phyloP scores from a whole-genome alignment of 2,888 invertebrate species.

The Meiosimyza platycephala region DNA sequence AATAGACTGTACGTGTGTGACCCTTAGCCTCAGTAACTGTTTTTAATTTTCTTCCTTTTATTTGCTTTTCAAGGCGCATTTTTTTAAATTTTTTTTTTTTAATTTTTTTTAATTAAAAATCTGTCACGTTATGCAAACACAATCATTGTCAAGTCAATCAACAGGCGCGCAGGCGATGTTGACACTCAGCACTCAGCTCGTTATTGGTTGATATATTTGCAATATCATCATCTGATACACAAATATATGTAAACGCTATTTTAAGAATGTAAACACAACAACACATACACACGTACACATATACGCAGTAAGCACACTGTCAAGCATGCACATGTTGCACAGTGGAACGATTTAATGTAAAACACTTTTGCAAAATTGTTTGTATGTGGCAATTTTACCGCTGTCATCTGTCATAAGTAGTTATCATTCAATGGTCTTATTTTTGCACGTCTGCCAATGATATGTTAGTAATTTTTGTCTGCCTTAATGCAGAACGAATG shows the following conservation, averaged over 20 bases:
- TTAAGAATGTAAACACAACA: constrained; percentile 11
- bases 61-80: constrained; percentile 31
- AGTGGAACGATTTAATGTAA: no score
- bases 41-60: neutral
- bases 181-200: constrained; percentile 45
- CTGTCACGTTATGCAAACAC: constrained; percentile 36
- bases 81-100: neutral
- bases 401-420: no score
- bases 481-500: no score
- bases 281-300: constrained; percentile 23
- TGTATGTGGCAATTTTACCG: no score
- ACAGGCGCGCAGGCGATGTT: constrained; percentile 15
- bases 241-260: constrained; percentile 3
- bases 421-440: no score
- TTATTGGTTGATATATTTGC: constrained; percentile 36
- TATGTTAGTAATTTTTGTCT: no score
- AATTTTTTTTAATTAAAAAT: constrained; percentile 46
- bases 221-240: constrained; percentile 36
- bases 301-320: neutral
- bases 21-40: neutral
- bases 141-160: constrained; percentile 25
- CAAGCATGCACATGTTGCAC: constrained; percentile 20
- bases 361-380: no score
- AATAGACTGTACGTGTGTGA: neutral
- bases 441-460: no score